Evolutionary conservation across 2,797 vertebrate species (phyloP), one percentile per base, ranked within the genome.

Genomic region (Ptychobarbus kaznakovi): DNA sequence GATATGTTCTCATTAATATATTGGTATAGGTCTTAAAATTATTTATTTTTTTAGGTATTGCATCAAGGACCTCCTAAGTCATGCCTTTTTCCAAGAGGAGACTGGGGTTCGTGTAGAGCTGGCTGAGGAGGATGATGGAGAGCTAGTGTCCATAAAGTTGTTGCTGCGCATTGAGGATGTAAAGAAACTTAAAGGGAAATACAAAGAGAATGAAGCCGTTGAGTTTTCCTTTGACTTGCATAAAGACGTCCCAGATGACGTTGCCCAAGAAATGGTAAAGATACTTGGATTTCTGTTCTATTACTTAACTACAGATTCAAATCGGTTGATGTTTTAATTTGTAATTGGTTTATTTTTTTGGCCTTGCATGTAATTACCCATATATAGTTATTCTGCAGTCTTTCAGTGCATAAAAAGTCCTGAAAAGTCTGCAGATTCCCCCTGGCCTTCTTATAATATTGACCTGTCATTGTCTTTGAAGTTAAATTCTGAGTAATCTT

Each of bases 61-160:
- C 70, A 99, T 99, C 94, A 99, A 99, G 94, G 98, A 99, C 94
- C 97, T 99, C 87, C 92, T 99, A 94, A 99, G 97, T 93, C 98
- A 99, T 85, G 97, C 98, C 89, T 99, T 99, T 95, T 99, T 99
- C 95, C 97, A 99, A 92, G 98, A 99, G 92, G 98, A 99, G 90
- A 99, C 98, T 20, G 98, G 98, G 81, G 97, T 99, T 82, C 97
- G 98, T 66, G 97, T 99, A 90, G 98, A 99, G 92, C 93, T 99
- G 93, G 98, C 98, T 70, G 98, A 99, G 93, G 98, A 99, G 93
- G 98, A 99, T 42, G 98, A 99, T 91, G 97, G 98, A 80, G 96
- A 98, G 91, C 97, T 98, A 95, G 97, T 97, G 91, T 96, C 96
- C 69, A 98, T 99, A 90, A 99, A 99, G 89, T 94, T 99, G 80